phyloP scores from a whole-genome alignment of 2,888 invertebrate species.

The Cantharis rustica region DNA sequence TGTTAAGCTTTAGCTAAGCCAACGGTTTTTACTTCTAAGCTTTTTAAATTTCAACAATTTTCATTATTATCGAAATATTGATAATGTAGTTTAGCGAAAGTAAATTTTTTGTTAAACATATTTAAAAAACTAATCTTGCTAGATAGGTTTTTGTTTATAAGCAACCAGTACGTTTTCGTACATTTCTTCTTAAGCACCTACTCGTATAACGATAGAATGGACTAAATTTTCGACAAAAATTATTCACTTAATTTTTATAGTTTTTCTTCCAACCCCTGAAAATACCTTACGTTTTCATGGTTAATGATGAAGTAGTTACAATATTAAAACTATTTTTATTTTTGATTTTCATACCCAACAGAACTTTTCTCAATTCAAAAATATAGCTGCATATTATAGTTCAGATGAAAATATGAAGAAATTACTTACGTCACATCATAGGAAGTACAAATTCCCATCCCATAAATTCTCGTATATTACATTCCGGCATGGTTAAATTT shows the following conservation, averaged over 20 bases:
- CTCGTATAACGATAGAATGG: neutral
- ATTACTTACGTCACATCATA: neutral
- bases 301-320: neutral
- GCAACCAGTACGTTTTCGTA: neutral
- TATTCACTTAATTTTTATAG: neutral
- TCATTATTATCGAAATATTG: neutral
- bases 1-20: neutral
- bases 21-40: neutral
- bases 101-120: neutral
- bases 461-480: neutral
- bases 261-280: neutral
- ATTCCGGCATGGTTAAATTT: neutral
- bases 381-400: neutral
- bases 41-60: neutral
- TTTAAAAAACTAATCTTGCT: neutral
- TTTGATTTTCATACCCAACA: neutral
- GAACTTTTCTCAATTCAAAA: neutral
- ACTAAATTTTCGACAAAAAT: neutral
- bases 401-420: neutral
- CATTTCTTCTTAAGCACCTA: neutral
- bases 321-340: neutral
- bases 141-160: neutral
- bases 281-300: neutral
- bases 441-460: neutral
- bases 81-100: neutral